Evolutionary conservation across 2,888 invertebrate genomes (phyloP).

Genomic region (Chrysotoxum bicinctum): DNA sequence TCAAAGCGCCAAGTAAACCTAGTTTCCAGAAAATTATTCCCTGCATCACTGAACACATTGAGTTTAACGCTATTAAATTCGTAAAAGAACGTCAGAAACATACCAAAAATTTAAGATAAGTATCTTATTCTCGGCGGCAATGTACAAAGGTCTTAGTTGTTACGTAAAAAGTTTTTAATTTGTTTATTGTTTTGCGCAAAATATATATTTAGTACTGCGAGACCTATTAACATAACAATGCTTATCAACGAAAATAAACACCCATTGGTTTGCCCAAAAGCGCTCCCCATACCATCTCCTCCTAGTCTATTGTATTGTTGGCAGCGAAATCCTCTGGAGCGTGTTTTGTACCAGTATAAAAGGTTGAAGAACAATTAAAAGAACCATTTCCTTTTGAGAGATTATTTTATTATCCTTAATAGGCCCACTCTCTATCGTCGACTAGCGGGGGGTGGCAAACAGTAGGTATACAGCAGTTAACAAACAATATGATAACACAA

Average conservation of each 20-base stretch:
- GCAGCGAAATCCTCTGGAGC: slow-evolving; percentile 29
- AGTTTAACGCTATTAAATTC: not conserved
- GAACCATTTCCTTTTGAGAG: slow-evolving; percentile 56
- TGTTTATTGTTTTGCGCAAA: slow-evolving; percentile 52
- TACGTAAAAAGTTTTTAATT: slow-evolving; percentile 49
- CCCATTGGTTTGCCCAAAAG: slow-evolving; percentile 42
- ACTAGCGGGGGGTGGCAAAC: not conserved
- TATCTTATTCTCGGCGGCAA: slow-evolving; percentile 11
- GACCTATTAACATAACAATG: slow-evolving; percentile 62
- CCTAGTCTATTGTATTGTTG: slow-evolving; percentile 42
- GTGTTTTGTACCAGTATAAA: slow-evolving; percentile 50
- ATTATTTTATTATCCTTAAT: slow-evolving; percentile 66
- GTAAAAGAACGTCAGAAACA: slow-evolving; percentile 17
- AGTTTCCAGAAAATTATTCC: not conserved
- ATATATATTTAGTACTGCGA: slow-evolving; percentile 48
- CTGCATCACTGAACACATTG: not conserved
- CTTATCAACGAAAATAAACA: slow-evolving; percentile 55
- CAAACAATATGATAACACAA: slow-evolving; percentile 52
- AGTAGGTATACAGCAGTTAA: slow-evolving; percentile 41
- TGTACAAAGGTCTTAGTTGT: slow-evolving; percentile 6
- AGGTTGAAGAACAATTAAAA: slow-evolving; percentile 68
- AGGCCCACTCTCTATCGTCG: slow-evolving; percentile 15
- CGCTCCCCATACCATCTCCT: not conserved
- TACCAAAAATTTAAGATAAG: not conserved
- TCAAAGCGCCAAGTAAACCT: not conserved